Conservation (phyloP, 2,113 vertebrate genomes). For the Sander vitreus region DNA sequence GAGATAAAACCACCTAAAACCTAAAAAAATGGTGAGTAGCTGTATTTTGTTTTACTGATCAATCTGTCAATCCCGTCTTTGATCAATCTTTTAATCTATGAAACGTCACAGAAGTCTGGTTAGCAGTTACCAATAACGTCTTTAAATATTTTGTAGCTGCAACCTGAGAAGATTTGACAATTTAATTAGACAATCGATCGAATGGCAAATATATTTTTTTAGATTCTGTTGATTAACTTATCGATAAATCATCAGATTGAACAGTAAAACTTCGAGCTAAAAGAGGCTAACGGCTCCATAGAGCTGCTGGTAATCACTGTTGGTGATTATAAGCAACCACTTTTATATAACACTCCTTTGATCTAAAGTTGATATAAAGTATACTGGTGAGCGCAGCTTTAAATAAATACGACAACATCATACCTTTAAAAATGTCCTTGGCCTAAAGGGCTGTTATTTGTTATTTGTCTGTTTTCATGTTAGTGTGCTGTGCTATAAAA, state of each 20-base stretch:
- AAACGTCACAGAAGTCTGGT: background rate
- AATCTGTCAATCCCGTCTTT: background rate
- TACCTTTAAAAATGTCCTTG: background rate
- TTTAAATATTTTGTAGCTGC: too few relatives aligned
- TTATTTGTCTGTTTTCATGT: conserved; percentile 12
- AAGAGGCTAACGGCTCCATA: too few relatives aligned
- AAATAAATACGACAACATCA: background rate
- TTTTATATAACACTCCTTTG: background rate
- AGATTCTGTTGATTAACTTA: background rate
- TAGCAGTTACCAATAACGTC: too few relatives aligned
- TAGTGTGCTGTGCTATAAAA: conserved; percentile 29
- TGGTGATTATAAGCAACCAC: too few relatives aligned
- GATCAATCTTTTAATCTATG: background rate
- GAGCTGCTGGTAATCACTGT: too few relatives aligned
- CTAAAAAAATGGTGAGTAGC: too few relatives aligned
- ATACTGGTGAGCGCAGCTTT: background rate
- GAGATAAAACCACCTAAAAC: too few relatives aligned
- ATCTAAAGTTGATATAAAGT: background rate
- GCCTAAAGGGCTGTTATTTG: background rate
- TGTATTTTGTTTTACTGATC: background rate
- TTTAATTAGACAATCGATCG: too few relatives aligned
- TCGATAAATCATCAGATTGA: background rate
- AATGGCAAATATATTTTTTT: too few relatives aligned
- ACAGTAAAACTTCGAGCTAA: too few relatives aligned
- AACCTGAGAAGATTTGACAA: too few relatives aligned